Evolutionary conservation across 1,140 invertebrate species (phyloP).

Genomic region (Gryon sp.): DNA sequence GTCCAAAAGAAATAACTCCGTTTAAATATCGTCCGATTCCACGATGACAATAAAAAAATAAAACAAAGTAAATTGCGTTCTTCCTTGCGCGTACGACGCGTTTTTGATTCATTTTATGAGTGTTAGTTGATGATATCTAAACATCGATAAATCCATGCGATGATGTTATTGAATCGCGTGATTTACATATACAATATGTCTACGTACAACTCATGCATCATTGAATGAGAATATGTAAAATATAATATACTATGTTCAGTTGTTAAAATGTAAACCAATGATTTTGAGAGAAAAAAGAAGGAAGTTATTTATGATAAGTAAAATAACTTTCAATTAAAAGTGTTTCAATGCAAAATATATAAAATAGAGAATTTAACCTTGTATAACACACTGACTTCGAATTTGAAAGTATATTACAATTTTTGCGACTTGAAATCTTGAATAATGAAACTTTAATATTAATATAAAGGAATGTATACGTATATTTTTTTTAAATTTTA

Average conservation of each 20-base stretch:
- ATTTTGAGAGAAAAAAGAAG: no score
- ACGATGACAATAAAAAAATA: conserved; percentile 59
- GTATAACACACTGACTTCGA: no score
- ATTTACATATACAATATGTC: conserved; percentile 27
- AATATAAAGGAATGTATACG: no score
- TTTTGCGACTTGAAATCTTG: no score
- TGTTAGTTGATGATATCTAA: conserved; percentile 46
- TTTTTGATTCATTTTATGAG: conserved; percentile 62
- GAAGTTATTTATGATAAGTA: no score
- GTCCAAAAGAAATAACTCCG: conserved; percentile 39
- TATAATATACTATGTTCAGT: no score
- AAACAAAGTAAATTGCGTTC: conserved; percentile 56
- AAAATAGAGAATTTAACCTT: no score
- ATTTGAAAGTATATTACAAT: no score
- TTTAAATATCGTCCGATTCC: conserved; percentile 54
- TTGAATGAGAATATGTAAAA: conserved; percentile 25
- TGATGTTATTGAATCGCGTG: conserved; percentile 16
- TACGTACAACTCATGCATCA: conserved; percentile 49
- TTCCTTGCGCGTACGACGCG: conserved; percentile 40
- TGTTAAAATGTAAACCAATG: no score
- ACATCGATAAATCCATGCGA: conserved; percentile 43
- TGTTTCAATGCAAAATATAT: no score
- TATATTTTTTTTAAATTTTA: no score
- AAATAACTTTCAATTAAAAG: conserved; percentile 1
- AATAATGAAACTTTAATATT: no score